Percentiles rank a stretch among this genome's conserved stretches.
Conservation (phyloP, 2,797 vertebrate genomes). For the Clamator glandarius region DNA sequence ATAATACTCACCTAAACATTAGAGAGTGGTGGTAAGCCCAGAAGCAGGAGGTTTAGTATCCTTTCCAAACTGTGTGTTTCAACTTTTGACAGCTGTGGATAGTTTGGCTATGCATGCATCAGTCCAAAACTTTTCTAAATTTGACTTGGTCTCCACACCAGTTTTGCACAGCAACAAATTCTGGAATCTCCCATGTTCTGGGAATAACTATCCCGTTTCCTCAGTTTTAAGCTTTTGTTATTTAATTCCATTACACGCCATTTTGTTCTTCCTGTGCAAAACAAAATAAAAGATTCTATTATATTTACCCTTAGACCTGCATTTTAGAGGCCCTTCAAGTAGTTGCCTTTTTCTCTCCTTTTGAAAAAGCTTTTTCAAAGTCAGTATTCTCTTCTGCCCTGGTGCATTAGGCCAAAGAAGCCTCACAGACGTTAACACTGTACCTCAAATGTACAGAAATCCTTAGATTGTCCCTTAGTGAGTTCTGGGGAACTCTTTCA, state of each 20-base stretch:
- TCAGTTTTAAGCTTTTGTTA: background rate
- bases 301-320: background rate
- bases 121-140: background rate
- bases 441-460: background rate
- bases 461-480: background rate
- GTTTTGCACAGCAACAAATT: background rate
- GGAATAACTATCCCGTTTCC: background rate
- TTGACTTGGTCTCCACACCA: background rate
- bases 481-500: background rate
- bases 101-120: background rate
- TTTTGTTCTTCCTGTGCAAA: background rate
- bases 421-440: background rate
- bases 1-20: background rate
- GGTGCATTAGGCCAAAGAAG: background rate
- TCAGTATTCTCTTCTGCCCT: background rate
- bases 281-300: background rate
- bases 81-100: background rate
- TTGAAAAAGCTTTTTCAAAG: background rate
- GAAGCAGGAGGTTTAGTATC: background rate
- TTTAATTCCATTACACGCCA: background rate
- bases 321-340: background rate
- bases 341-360: background rate
- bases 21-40: background rate
- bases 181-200: background rate
- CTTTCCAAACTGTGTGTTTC: background rate